Conservation (phyloP, 2,888 invertebrate genomes). For the Drosophila diplacantha region DNA sequence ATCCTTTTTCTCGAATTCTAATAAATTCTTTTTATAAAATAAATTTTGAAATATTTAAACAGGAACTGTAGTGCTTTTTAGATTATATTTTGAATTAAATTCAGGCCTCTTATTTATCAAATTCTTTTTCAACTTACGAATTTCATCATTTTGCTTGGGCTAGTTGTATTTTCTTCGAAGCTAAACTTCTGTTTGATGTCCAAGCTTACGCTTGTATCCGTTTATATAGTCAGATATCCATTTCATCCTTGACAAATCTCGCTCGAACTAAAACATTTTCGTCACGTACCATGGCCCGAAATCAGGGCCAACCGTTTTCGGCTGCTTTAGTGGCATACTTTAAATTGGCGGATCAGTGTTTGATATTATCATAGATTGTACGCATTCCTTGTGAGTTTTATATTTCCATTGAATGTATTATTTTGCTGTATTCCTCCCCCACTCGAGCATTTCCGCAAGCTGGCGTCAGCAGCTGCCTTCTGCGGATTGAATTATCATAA, state of each 20-base stretch:
- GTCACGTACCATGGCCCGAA: slow-evolving; percentile 23
- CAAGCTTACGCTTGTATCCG: background rate
- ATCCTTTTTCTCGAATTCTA: background rate
- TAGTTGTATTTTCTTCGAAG: slow-evolving; percentile 29
- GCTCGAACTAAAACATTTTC: slow-evolving; percentile 9
- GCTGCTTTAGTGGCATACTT: slow-evolving; percentile 18
- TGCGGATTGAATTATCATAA: slow-evolving; percentile 54
- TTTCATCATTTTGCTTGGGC: slow-evolving; percentile 71
- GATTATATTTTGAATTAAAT: background rate
- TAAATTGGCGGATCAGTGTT: slow-evolving; percentile 9
- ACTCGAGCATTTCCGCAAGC: slow-evolving; percentile 23
- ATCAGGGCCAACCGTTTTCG: slow-evolving; percentile 30
- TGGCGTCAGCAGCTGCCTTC: slow-evolving; percentile 48
- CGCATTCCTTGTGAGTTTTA: slow-evolving; percentile 19
- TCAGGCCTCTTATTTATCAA: background rate
- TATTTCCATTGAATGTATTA: slow-evolving; percentile 5
- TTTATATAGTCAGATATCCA: slow-evolving; percentile 30
- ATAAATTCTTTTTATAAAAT: too few species aligned
- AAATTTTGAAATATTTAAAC: too few species aligned
- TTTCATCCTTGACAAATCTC: slow-evolving; percentile 27
- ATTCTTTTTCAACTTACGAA: slow-evolving; percentile 63
- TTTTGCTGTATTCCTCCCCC: background rate
- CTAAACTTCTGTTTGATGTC: slow-evolving; percentile 33
- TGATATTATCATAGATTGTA: slow-evolving; percentile 15
- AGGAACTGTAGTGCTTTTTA: too few species aligned